Percentiles rank a stretch among this genome's conserved stretches.
phyloP scores from a whole-genome alignment of 2,113 vertebrate species.

The Choloepus hoffmanni region DNA sequence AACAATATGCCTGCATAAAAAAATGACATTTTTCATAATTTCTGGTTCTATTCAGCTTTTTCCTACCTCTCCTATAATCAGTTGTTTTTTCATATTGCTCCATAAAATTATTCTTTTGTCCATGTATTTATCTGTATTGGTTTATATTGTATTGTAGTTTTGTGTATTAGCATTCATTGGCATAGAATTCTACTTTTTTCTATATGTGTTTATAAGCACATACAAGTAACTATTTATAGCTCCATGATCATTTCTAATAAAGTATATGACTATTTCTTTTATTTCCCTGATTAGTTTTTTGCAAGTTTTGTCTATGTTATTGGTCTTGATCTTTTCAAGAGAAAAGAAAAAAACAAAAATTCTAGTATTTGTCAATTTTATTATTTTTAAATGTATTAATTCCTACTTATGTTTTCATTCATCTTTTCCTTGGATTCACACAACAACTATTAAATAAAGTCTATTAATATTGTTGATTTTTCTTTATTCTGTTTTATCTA shows the following conservation, averaged over 20 bases:
- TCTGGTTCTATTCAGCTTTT: not conserved
- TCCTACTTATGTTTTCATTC: not conserved
- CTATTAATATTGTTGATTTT: not conserved
- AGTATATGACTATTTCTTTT: constrained; percentile 11
- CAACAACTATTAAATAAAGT: not conserved
- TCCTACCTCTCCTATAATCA: not conserved
- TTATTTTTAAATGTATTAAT: not conserved
- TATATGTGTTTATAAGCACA: not conserved
- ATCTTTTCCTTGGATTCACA: not conserved
- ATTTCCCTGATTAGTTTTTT: constrained; percentile 28
- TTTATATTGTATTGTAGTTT: not conserved
- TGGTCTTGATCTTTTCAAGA: not conserved
- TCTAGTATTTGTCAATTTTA: not conserved
- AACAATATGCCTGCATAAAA: not conserved
- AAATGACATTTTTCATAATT: not conserved
- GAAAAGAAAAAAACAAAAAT: not conserved
- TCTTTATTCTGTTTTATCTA: not conserved
- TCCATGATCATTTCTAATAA: not conserved
- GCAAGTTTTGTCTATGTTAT: not conserved
- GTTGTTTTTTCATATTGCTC: not conserved
- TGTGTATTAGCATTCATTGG: not conserved
- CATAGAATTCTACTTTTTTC: constrained; percentile 7
- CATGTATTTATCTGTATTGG: not conserved
- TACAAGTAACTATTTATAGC: not conserved
- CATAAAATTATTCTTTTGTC: constrained; percentile 17